Evolutionary conservation across 2,888 invertebrate species (phyloP).

Genomic region (Sipunculus nudus): DNA sequence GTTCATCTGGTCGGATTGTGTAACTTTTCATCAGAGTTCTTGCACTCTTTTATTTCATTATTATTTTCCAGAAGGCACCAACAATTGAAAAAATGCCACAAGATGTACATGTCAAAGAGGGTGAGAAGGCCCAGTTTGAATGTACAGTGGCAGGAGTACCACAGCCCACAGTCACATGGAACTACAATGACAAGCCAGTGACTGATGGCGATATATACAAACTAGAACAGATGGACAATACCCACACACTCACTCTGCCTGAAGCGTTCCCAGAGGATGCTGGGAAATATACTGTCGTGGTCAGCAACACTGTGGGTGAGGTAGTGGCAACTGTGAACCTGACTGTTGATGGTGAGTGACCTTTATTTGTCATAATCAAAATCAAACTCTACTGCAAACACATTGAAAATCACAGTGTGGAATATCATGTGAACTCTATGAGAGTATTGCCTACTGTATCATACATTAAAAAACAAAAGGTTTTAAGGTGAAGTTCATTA

Average conservation of each 20-base stretch:
- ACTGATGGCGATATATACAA: constrained; percentile 30
- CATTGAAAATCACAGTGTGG: too few relatives aligned
- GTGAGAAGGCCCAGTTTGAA: constrained; percentile 44
- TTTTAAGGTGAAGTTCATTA: too few relatives aligned
- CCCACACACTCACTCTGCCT: constrained; percentile 78
- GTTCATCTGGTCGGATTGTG: not conserved
- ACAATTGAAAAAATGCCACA: constrained; percentile 27
- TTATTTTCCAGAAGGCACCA: constrained; percentile 14
- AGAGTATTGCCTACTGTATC: too few relatives aligned
- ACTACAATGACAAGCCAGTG: constrained; percentile 33
- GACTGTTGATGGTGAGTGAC: constrained; percentile 83
- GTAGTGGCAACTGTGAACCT: constrained; percentile 98
- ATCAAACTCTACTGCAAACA: too few relatives aligned
- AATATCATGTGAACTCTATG: too few relatives aligned
- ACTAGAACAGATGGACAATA: constrained; percentile 22
- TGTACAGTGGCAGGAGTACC: constrained; percentile 24
- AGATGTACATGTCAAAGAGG: constrained; percentile 55
- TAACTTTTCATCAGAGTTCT: not conserved
- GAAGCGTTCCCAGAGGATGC: constrained; percentile 94
- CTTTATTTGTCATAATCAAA: too few relatives aligned
- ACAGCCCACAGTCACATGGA: constrained; percentile 32
- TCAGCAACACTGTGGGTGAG: constrained; percentile 90
- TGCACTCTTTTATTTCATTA: too few relatives aligned
- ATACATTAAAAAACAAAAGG: too few relatives aligned
- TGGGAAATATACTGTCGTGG: constrained; percentile 93